Evolutionary conservation across 1,140 invertebrate species (phyloP), one percentile per base, ranked within the genome.

Genomic region (Ips typographus): DNA sequence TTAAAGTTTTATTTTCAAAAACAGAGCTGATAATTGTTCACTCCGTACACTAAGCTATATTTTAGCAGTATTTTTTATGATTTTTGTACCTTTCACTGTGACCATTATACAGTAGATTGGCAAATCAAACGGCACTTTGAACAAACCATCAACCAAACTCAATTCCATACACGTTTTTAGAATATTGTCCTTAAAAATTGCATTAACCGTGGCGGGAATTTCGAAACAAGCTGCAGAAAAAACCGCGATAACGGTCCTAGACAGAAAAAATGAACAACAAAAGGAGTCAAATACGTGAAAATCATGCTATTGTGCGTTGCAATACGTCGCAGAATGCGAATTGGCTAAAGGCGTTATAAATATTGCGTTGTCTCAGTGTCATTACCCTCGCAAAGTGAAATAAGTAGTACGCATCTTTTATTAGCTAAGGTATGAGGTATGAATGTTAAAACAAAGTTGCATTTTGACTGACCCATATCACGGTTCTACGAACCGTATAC

Each of bases 331-430:
- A 58, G 56, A 58, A 58, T 58, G 56, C 56, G 56, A 58, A 58
- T 58, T 58, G 56, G 56, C 52, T 55, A 22, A 6, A 22, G 6
- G 53, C 22, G 56, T 58, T 40, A 58, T 58, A 58, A 58, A 58
- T 58, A 58, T 58, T 58, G 56, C 56, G 56, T 58, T 8, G 56
- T 40, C 6, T 6, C 56, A 58, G 56, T 58, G 56, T 58, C 56
- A 58, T 58, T 58, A 58, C 56, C 56, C 56, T 58, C 36, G 39
- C 56, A 40, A 58, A 58, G 56, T 58, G 56, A 58, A 58, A 58
- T 58, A 58, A 40, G 41, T 62, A 5, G 8, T 47, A 22, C 7
- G 41, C 56, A 55, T 55, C 56, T 58, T 58, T 58, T 58, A 58
- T 58, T 58, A 58, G 59, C 59, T 39, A 4, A 38, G 7, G 7